Base-by-base conservation (phyloP, 2,797 vertebrate species). In the Sorex maritimensis region DNA sequence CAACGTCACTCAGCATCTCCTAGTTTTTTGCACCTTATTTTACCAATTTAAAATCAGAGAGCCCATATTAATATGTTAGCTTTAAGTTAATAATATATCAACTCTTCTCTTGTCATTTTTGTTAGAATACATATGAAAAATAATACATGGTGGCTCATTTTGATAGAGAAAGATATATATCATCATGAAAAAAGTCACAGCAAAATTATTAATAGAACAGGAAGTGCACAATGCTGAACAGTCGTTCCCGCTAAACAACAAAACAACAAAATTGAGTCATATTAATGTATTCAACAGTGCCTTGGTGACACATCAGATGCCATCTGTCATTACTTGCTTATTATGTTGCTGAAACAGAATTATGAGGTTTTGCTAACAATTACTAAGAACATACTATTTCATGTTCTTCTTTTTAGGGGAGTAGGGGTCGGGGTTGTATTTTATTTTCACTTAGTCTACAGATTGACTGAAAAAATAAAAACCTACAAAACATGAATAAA, bases 341-440 rank as follows among this genome's bases (percentile, higher is more conserved):
- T 96, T 97, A 96, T 95, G 89, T 92, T 96, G 94, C 96, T 96
- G 90, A 96, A 97, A 94, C 88, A 94, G 82, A 95, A 96, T 96
- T 97, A 91, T 58, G 87, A 96, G 95, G 34, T 97, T 97, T 97
- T 97, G 95, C 94, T 97, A 96, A 97, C 91, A 96, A 81, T 94
- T 94, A 90, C 73, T 88, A 19, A 86, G 80, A 90, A 92, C 79
- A 46, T 79, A 80, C 11, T 87, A 74, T 83, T 46, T 86, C 55
- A 86, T 34, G 75, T 88, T 94, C 41, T 92, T 94, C 68, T 93
- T 77, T 6, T 77, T 86, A 21, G 0, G 12, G 58, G 26, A 14
- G 4, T 6, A 9, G 3, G 5, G 13, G 10, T 26, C 24, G 65
- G 5, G 4, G 1, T 13, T 88, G 3, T 93, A 91, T 87, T 96